Evolutionary conservation across 37 sponge, comb jelly and placozoan species (phyloP).

Genomic region (Aplysina aerophoba): DNA sequence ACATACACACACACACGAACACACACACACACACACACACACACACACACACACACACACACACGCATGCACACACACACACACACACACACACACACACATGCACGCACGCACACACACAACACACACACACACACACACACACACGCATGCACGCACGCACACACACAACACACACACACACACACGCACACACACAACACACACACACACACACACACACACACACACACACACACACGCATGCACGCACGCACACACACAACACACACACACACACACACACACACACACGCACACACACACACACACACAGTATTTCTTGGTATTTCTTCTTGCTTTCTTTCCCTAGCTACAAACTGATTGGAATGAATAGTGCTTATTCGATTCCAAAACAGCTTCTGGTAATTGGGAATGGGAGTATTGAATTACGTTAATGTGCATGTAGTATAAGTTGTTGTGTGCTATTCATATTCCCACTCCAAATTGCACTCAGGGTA

Average conservation of each 20-base stretch:
- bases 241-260: background rate
- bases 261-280: no score
- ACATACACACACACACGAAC: no score
- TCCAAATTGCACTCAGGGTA: constrained; percentile 31
- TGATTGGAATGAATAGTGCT: constrained; percentile 8
- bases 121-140: background rate
- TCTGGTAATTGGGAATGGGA: constrained; percentile 6
- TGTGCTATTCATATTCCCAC: background rate
- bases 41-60: constrained; percentile 18
- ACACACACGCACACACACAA: no score
- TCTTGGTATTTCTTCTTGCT: background rate
- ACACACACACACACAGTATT: no score
- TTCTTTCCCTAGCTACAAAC: background rate
- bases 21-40: background rate
- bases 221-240: constrained; percentile 16
- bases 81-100: background rate
- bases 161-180: no score
- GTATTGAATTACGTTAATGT: no score
- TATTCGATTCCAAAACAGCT: background rate
- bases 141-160: background rate
- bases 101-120: background rate
- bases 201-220: background rate
- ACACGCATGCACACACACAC: background rate
- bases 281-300: no score
- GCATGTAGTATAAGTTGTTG: background rate